phyloP scores from a whole-genome alignment of 2,888 invertebrate species.

The Epirrita christyi region DNA sequence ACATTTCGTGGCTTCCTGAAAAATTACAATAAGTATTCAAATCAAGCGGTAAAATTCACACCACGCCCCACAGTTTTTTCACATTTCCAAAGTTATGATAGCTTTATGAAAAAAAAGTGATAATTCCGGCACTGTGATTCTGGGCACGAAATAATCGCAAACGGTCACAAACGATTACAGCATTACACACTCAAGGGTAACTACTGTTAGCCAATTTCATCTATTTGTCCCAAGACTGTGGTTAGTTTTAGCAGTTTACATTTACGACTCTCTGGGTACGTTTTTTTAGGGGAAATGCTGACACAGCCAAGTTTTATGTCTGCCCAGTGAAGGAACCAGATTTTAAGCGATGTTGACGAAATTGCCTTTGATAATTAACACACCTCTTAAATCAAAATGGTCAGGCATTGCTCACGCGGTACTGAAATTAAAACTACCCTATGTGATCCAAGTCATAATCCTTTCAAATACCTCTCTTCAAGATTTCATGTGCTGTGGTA shows the following conservation, averaged over 20 bases:
- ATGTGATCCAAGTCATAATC: no score
- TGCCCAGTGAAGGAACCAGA: constrained; percentile 22
- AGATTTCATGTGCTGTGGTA: no score
- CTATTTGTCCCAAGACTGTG: constrained; percentile 58
- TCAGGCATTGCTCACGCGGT: no score
- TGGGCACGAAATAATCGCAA: constrained; percentile 37
- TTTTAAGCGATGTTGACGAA: constrained; percentile 23
- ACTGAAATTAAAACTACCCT: no score
- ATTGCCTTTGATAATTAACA: constrained; percentile 16
- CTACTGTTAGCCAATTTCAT: constrained; percentile 51
- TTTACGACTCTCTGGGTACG: constrained; percentile 49
- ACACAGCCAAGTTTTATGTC: constrained; percentile 24
- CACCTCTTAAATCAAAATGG: background rate
- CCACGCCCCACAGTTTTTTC: constrained; percentile 26
- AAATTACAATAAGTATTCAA: constrained; percentile 2
- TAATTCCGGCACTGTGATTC: constrained; percentile 31
- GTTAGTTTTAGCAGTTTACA: constrained; percentile 45
- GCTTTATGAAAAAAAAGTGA: constrained; percentile 33
- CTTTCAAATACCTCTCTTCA: no score
- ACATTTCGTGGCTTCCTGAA: no score
- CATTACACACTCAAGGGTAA: constrained; percentile 23
- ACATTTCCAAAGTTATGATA: constrained; percentile 43
- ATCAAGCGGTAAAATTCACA: constrained; percentile 8
- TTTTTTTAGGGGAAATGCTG: constrained; percentile 45
- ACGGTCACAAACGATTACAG: constrained; percentile 33